Conservation (phyloP, 2,113 vertebrate genomes). For the Mastomys natalensis region DNA sequence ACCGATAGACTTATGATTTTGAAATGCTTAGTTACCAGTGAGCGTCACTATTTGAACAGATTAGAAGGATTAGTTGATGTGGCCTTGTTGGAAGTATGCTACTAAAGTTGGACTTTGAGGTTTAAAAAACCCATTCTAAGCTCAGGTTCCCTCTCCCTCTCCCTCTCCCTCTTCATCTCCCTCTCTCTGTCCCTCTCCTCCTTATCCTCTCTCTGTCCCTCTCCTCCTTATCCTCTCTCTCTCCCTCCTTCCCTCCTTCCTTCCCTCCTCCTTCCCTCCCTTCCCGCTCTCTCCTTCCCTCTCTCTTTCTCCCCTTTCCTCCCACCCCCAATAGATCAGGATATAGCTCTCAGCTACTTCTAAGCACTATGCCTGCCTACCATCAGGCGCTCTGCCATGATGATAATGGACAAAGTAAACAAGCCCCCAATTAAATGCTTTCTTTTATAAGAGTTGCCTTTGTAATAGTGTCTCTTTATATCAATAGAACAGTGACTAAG, state of each 20-base stretch:
- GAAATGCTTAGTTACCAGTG: background rate
- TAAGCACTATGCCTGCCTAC: background rate
- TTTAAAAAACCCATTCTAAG: background rate
- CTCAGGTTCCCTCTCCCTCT: too few species aligned
- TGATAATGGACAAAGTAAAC: background rate
- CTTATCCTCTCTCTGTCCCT: too few species aligned
- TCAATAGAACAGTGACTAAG: background rate
- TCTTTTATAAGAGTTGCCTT: background rate
- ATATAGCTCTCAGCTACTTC: background rate
- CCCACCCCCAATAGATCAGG: background rate
- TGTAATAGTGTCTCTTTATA: background rate
- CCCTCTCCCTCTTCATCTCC: background rate
- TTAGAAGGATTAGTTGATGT: background rate
- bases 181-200: too few species aligned
- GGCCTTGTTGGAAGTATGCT: background rate
- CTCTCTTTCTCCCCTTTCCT: too few species aligned
- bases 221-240: too few species aligned
- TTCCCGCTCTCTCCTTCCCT: too few species aligned
- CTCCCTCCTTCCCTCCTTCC: too few species aligned
- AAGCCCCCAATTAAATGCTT: background rate
- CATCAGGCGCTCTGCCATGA: background rate
- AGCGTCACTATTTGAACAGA: background rate
- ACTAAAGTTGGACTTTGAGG: background rate
- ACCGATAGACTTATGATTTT: background rate
- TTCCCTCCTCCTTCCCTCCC: too few species aligned